These are phyloP conservation scores for Alethe diademata DNA, from an alignment of 2,113 vertebrate genomes.

Conservation along the genomic window DNA sequence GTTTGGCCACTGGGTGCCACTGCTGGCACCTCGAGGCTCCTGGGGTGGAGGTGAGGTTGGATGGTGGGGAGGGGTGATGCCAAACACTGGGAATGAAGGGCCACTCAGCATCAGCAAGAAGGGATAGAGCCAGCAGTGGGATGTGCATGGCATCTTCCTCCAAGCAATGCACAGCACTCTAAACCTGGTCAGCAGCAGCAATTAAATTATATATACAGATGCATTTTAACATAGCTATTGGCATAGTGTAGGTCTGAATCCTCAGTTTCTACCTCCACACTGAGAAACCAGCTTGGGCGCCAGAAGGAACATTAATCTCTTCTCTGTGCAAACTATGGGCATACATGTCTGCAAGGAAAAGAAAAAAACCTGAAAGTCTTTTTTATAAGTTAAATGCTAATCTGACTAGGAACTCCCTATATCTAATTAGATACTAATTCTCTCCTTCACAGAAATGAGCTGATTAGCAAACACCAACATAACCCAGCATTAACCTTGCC, in stretches of 20 bases:
- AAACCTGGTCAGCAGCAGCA: not conserved
- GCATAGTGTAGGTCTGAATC: not conserved
- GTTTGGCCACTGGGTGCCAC: not conserved
- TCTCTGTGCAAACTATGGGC: not conserved
- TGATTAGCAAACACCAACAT: conserved; percentile 58
- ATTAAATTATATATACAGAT: not conserved
- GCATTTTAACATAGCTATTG: not conserved
- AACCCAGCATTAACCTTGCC: conserved; percentile 69
- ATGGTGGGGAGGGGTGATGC: not conserved
- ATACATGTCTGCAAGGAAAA: not conserved
- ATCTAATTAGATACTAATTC: conserved; percentile 48
- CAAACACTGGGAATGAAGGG: not conserved
- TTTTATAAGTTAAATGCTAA: not conserved
- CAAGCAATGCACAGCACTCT: not conserved
- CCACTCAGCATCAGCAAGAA: not conserved
- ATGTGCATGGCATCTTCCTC: not conserved
- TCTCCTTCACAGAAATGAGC: conserved; percentile 24
- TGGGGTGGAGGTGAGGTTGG: not conserved
- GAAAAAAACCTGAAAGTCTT: not conserved
- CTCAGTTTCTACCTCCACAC: not conserved
- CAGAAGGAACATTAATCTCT: not conserved
- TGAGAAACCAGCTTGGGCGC: not conserved
- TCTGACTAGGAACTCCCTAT: not conserved
- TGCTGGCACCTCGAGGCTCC: rapidly evolving
- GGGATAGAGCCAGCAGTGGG: not conserved